Evolutionary conservation across 2,113 vertebrate species (phyloP).

Genomic region (Sceloporus undulatus): DNA sequence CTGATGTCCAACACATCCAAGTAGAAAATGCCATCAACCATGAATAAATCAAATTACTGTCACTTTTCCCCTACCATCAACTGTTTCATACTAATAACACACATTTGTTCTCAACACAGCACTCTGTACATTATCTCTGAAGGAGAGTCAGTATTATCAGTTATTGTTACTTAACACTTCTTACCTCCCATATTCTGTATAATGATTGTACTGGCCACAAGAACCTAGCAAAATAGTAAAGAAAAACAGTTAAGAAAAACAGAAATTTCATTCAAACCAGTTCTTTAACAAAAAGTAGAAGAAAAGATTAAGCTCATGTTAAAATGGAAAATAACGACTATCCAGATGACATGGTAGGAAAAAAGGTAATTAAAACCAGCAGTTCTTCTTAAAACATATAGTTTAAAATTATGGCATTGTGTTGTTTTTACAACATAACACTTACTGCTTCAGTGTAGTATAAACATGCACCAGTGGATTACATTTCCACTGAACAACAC

Average conservation of each 20-base stretch:
- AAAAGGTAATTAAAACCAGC: background rate
- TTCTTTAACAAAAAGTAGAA: conserved; percentile 50
- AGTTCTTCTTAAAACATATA: background rate
- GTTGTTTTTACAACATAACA: background rate
- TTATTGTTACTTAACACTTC: conserved; percentile 54
- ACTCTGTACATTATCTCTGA: background rate
- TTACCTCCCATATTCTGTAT: conserved; percentile 97
- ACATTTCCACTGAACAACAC: no score
- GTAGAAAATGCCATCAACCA: background rate
- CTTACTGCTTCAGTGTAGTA: no score
- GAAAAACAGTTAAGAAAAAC: conserved; percentile 56
- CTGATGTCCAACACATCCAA: background rate
- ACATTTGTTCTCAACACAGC: background rate
- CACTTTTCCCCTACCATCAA: background rate
- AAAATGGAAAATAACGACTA: conserved; percentile 31
- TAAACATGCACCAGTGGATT: no score
- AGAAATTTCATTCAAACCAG: background rate
- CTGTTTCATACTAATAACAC: background rate
- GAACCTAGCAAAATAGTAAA: conserved; percentile 78
- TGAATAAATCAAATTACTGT: background rate
- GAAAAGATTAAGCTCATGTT: conserved; percentile 3
- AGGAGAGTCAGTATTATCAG: background rate
- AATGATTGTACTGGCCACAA: conserved; percentile 90
- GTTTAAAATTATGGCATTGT: background rate
- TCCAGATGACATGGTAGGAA: background rate